Evolutionary conservation across 2,888 invertebrate species (phyloP).

Genomic region (Nebria salina): DNA sequence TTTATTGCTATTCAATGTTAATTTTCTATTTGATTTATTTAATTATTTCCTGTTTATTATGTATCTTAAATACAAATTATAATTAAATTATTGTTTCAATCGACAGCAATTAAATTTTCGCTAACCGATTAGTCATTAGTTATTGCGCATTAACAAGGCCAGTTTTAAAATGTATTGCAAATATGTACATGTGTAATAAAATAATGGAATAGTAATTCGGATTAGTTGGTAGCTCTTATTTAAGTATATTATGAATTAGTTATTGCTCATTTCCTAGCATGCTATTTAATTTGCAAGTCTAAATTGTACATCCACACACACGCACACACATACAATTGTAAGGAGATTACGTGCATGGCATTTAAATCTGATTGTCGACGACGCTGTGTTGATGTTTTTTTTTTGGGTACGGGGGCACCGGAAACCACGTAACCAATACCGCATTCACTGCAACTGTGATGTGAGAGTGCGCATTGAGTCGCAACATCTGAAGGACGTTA

Average conservation of each 20-base stretch:
- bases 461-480: constrained; percentile 14
- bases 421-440: constrained; percentile 44
- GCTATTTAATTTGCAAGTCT: constrained; percentile 41
- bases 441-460: constrained; percentile 18
- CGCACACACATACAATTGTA: neutral
- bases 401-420: constrained; percentile 25
- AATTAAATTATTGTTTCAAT: neutral
- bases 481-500: neutral
- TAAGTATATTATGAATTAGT: constrained; percentile 35
- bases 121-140: no score
- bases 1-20: neutral
- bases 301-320: constrained; percentile 9
- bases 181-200: no score
- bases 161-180: no score
- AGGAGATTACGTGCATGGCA: constrained; percentile 21
- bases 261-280: constrained; percentile 43
- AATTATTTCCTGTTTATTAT: neutral
- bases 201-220: neutral
- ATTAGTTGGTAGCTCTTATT: neutral
- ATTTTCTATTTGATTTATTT: neutral
- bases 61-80: neutral
- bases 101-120: no score
- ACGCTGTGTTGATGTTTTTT: neutral
- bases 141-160: no score
- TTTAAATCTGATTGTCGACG: constrained; percentile 24